Evolutionary conservation across 2,113 vertebrate genomes (phyloP), one percentile per base, ranked within the genome.

Genomic region (Caranx melampygus): DNA sequence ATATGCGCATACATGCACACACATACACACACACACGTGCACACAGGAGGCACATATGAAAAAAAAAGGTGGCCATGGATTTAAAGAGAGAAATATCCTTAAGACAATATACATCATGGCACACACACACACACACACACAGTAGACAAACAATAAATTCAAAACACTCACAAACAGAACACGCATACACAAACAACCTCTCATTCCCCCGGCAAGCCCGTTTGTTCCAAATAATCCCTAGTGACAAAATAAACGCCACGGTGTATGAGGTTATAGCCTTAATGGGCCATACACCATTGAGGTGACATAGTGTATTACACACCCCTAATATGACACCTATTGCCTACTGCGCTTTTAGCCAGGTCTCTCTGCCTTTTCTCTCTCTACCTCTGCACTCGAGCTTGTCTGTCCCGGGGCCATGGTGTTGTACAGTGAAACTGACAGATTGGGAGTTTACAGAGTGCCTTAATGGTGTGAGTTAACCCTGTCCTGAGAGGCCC

Each of bases 291-390:
- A 84, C 61, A 71, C 88, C 88, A 89, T 92, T 90, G 83, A 87
- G 83, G 83, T 93, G 89, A 93, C 94, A 93, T 86, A 89, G 72
- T 87, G 91, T 86, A 90, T 94, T 93, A 92, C 89, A 91, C 88
- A 93, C 80, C 87, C 83, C 79, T 92, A 92, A 91, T 91, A 89
- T 91, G 87, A 91, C 82, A 92, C 83, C 90, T 86, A 87, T 91
- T 89, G 89, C 90, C 88, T 67, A 52, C 78, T 88, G 82, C 68
- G 84, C 88, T 93, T 91, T 92, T 47, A 90, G 82, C 78, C 84
- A 82, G 88, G 86, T 82, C 86, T 91, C 71, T 85, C 79, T 82
- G 83, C 81, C 79, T 81, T 65, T 83, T 90, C 77, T 72, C 84
- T 79, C 68, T 79, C 78, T 79, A 79, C 76, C 75, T 85, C 80